Percentiles rank a stretch among this genome's conserved stretches.
phyloP scores from a whole-genome alignment of 2,797 vertebrate genomes.

The Aldrovandia affinis region DNA sequence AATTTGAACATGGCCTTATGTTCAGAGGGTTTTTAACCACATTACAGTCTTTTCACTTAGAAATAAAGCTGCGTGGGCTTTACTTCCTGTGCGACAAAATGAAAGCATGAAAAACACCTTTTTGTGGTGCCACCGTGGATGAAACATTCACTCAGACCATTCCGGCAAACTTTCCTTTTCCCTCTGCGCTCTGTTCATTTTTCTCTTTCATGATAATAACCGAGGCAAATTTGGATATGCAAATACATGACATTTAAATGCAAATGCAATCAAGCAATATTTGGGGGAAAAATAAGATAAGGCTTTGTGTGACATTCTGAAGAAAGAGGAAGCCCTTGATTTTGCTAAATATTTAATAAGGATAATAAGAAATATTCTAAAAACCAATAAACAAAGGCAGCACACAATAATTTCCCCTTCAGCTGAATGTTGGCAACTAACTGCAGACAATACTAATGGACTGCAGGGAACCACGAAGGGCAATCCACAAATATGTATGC shows the following conservation, averaged over 20 bases:
- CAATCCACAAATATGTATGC: too few species aligned
- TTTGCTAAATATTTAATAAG: constrained; percentile 15
- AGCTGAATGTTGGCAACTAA: neutral
- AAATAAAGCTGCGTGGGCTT: neutral
- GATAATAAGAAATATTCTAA: neutral
- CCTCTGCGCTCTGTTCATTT: neutral
- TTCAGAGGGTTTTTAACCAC: neutral
- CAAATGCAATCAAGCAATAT: constrained; percentile 22
- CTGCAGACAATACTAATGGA: neutral
- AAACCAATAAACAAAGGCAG: constrained; percentile 6
- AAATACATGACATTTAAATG: constrained; percentile 19
- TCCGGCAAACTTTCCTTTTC: constrained; percentile 6
- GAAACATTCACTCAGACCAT: neutral
- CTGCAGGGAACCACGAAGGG: neutral
- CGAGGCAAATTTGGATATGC: constrained; percentile 21
- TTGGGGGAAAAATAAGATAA: constrained; percentile 12
- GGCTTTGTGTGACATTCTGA: constrained; percentile 5
- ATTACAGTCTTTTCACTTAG: constrained; percentile 3
- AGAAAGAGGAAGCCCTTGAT: constrained; percentile 5
- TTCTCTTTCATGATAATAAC: constrained; percentile 9
- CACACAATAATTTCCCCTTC: neutral
- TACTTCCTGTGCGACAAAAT: neutral
- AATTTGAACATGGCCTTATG: constrained; percentile 16
- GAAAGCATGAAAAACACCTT: neutral
- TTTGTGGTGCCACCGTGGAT: neutral